phyloP scores from a whole-genome alignment of 2,797 vertebrate species.

The Tapirus indicus region DNA sequence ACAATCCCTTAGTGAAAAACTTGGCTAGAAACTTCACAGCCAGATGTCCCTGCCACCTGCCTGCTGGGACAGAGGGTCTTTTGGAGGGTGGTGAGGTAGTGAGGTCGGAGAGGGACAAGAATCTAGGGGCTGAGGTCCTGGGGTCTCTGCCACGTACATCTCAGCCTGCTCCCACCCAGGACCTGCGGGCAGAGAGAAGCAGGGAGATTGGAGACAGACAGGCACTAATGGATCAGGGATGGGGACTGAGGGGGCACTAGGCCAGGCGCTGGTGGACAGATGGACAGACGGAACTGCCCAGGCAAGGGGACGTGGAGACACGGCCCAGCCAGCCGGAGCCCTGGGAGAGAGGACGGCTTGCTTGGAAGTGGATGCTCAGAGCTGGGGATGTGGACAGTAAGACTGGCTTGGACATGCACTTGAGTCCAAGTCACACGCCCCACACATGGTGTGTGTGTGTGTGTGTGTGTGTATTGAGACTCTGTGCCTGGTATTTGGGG shows the following conservation, averaged over 20 bases:
- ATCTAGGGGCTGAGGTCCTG: neutral
- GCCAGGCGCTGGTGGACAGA: neutral
- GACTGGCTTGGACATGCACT: neutral
- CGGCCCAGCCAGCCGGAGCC: neutral
- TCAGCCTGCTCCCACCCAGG: neutral
- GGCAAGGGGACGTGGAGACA: neutral
- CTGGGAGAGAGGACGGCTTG: neutral
- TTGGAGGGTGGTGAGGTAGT: neutral
- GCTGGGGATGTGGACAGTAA: neutral
- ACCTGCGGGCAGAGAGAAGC: neutral
- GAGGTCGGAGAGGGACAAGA: neutral
- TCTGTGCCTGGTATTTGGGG: neutral
- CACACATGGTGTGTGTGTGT: neutral
- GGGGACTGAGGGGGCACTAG: neutral
- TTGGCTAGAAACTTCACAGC: constrained; percentile 75
- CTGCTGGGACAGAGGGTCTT: constrained; percentile 8
- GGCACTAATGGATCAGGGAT: neutral
- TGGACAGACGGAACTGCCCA: neutral
- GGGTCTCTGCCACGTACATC: neutral
- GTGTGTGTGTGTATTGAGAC: neutral
- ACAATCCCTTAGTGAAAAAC: constrained; percentile 63
- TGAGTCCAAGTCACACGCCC: neutral
- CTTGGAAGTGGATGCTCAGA: neutral
- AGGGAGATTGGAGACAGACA: neutral
- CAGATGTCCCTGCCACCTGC: constrained; percentile 38